Evolutionary conservation across 2,797 vertebrate genomes (phyloP).

Genomic region (Erethizon dorsatum): DNA sequence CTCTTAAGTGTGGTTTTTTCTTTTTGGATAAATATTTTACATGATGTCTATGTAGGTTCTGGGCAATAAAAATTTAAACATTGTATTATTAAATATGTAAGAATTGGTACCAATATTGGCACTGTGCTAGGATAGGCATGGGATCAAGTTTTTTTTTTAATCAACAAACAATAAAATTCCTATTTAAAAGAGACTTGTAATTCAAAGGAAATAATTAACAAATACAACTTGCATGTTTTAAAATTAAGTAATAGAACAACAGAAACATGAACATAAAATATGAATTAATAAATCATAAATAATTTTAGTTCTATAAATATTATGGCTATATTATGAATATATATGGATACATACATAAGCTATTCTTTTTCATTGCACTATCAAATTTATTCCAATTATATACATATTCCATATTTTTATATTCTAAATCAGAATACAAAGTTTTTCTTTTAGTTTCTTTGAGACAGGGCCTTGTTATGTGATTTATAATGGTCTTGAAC

Average conservation of each 20-base stretch:
- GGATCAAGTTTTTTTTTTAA: background rate
- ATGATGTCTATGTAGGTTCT: background rate
- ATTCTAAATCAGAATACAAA: slow-evolving; percentile 45
- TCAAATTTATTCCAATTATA: background rate
- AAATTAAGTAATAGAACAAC: background rate
- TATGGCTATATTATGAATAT: background rate
- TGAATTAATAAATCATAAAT: background rate
- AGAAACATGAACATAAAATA: background rate
- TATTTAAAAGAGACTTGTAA: background rate
- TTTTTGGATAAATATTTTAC: slow-evolving; percentile 5
- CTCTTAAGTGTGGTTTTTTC: background rate
- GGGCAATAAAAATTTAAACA: background rate
- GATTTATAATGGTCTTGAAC: background rate
- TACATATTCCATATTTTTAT: background rate
- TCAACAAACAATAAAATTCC: background rate
- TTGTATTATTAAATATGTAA: background rate
- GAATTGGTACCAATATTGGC: background rate
- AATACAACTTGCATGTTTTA: background rate
- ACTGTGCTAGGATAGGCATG: background rate
- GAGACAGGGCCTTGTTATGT: background rate
- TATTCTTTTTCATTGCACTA: slow-evolving; percentile 11
- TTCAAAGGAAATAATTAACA: background rate
- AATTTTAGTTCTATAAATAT: background rate
- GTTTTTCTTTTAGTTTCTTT: background rate
- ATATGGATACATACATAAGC: background rate